Percentiles rank a stretch among this genome's conserved stretches.
These are phyloP conservation scores for Rhea pennata DNA, from an alignment of 2,113 vertebrate genomes.

Conservation along the genomic window DNA sequence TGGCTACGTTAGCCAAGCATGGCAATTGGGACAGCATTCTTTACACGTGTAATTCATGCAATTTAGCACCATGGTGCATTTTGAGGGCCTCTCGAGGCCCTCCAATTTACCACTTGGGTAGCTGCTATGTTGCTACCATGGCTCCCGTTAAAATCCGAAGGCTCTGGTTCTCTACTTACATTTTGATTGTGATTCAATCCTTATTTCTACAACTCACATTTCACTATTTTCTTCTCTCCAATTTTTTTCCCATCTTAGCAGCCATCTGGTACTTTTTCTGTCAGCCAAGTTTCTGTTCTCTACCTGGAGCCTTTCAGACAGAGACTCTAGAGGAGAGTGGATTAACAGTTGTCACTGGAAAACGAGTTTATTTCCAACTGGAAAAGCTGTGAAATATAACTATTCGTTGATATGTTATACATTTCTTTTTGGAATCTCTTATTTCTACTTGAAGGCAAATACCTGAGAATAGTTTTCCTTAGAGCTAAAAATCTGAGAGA, in stretches of 20 bases:
- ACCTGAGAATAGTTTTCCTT: slow-evolving; percentile 10
- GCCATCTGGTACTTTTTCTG: slow-evolving; percentile 66
- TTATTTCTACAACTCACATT: slow-evolving; percentile 61
- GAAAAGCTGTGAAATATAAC: slow-evolving; percentile 63
- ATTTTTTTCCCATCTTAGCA: slow-evolving; percentile 48
- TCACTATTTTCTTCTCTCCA: slow-evolving; percentile 46
- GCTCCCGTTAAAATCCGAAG: slow-evolving; percentile 9
- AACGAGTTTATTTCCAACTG: slow-evolving; percentile 66
- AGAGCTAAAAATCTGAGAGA: slow-evolving; percentile 21
- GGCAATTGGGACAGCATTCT: background rate
- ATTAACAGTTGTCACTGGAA: slow-evolving; percentile 69
- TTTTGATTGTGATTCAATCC: slow-evolving; percentile 37
- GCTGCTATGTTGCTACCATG: slow-evolving; percentile 15
- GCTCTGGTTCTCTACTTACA: slow-evolving; percentile 53
- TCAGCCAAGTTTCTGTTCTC: slow-evolving; percentile 67
- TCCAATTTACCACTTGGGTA: background rate
- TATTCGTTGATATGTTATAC: slow-evolving; percentile 31
- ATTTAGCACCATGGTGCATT: slow-evolving; percentile 25
- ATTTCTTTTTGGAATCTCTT: slow-evolving; percentile 13
- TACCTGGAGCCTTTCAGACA: slow-evolving; percentile 62
- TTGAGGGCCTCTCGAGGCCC: background rate
- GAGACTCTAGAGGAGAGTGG: slow-evolving; percentile 25
- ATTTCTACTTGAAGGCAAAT: slow-evolving; percentile 53
- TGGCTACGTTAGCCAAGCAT: background rate
- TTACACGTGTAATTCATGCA: background rate